Base-by-base conservation (phyloP, 1,140 invertebrate species). In the Bombus waltoni region DNA sequence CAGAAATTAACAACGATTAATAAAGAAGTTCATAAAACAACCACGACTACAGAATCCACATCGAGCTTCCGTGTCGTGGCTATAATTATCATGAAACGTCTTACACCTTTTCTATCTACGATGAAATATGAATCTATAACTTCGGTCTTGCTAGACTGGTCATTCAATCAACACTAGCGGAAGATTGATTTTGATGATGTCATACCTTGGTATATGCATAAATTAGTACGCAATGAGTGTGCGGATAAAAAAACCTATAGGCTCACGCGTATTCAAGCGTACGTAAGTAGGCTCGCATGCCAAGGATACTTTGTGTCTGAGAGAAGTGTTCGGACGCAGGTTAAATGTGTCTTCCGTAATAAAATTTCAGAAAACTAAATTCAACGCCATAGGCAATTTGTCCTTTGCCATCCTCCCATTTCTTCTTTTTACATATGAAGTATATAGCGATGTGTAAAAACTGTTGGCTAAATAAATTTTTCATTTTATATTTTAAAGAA, bases 131-230 rank as follows among this genome's bases (percentile, higher is more conserved):
- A 76, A 83, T 83, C 53, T 53, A 62, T n/a, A 68, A n/a, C 42
- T 38, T 18, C 15, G 28, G 38, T 62, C 71, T 75, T 32, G 59
- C 9, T 44, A 22, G 28, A 42, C 28, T 35, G 59, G 40, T 57
- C 62, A 9, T 35, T 78, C 35, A n/a, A 83, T 83, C 62, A 22
- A 25, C 35, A 62, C 53, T 40, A 44, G 65, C 81, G 81, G 74
- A 77, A 70, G 73, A 78, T 78, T 57, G 73, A 78, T 83, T 42
- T 66, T 47, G 65, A 78, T 83, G 81, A 83, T 83, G 81, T 78
- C 81, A 83, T 35, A 77, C 38, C 44, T 44, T 28, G 22, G 74
- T 44, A 35, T 32, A 65, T 53, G 42, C 81, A 76, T 83, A 76
- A 74, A 38, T 32, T 59, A 35, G 32, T 42, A 57, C 73, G 81